A percentile compares a stretch with the other conserved stretches of the same genome.
Evolutionary conservation across 1,140 invertebrate genomes (phyloP).

Genomic region (Augochlora pura): DNA sequence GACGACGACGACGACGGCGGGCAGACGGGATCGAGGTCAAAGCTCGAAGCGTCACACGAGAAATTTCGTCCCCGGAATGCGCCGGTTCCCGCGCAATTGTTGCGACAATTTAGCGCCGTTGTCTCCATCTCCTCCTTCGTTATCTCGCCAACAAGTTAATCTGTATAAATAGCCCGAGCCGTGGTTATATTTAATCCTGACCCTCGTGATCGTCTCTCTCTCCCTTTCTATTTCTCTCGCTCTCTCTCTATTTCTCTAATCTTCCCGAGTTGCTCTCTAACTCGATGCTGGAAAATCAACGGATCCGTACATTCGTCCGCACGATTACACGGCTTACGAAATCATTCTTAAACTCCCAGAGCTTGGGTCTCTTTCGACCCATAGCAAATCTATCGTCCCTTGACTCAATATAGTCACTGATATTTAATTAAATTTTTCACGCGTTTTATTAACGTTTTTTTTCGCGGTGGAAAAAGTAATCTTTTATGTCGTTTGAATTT

Average conservation of each 20-base stretch:
- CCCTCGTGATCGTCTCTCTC: conserved; percentile 66
- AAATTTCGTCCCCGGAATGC: conserved; percentile 68
- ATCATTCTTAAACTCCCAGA: not conserved
- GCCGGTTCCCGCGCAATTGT: conserved; percentile 72
- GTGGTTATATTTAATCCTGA: conserved; percentile 79
- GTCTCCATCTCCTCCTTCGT: conserved; percentile 73
- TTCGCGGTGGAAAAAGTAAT: no score
- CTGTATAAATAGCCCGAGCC: conserved; percentile 79
- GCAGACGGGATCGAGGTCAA: conserved; percentile 54
- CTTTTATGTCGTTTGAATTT: no score
- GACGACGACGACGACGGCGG: no score
- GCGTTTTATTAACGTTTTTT: no score
- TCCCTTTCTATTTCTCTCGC: not conserved
- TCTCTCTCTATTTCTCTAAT: no score
- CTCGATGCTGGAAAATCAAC: conserved; percentile 14
- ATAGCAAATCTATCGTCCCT: no score
- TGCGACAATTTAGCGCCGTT: conserved; percentile 74
- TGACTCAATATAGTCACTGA: no score
- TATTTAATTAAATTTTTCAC: no score
- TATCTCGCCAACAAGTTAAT: conserved; percentile 79
- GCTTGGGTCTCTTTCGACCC: not conserved
- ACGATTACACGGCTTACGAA: conserved; percentile 3
- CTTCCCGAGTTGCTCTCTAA: not conserved
- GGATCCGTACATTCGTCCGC: not conserved
- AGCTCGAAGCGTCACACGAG: conserved; percentile 60